Conservation (phyloP, 2,797 vertebrate species). For the Toxotes lorentzi region DNA sequence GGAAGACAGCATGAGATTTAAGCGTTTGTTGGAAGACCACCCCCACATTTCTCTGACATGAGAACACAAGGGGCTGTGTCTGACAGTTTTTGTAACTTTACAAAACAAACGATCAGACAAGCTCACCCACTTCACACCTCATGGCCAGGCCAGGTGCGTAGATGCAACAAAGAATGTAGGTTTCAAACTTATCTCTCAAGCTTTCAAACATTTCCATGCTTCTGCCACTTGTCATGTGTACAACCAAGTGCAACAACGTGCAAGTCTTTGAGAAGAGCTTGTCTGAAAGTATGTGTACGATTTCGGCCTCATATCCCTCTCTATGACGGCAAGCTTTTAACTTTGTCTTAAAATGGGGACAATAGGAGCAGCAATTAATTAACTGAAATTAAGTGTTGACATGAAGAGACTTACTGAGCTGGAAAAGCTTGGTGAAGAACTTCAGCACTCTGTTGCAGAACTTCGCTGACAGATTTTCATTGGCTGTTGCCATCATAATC, state of each 20-base stretch:
- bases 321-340: neutral
- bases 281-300: too few species aligned
- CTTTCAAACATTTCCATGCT: neutral
- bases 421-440: conserved; percentile 99
- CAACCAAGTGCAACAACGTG: neutral
- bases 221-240: neutral
- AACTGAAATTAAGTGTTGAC: neutral
- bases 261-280: neutral
- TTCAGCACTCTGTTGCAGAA: conserved; percentile 99
- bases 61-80: neutral
- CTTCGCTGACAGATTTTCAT: conserved; percentile 96
- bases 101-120: neutral
- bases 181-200: neutral
- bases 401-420: conserved; percentile 91
- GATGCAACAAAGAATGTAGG: neutral
- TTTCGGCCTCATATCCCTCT: too few species aligned
- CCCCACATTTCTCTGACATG: neutral
- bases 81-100: neutral
- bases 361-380: neutral
- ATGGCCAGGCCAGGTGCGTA: neutral
- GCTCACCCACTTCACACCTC: neutral
- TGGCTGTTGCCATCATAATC: conserved; percentile 99
- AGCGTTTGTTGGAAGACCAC: neutral
- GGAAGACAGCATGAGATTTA: conserved; percentile 16
- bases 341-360: neutral